Base-by-base conservation (phyloP, 2,888 invertebrate genomes). In the Pseudococcus jackbeardsleyi region DNA sequence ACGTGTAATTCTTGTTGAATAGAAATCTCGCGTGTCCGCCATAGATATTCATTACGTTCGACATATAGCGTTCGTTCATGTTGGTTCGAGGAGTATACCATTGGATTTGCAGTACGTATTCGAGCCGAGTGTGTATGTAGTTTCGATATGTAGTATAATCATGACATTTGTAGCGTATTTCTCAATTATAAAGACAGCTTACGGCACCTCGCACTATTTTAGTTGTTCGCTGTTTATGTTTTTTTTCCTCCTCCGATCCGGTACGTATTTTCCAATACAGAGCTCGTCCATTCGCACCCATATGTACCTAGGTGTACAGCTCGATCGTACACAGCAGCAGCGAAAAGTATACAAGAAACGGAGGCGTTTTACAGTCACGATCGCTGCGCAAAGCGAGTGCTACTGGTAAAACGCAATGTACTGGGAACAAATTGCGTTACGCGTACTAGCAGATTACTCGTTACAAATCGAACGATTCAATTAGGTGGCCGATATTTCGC, bases 1-100 rank as follows among this genome's bases (percentile, higher is more conserved):
- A 85, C 33, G 39, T 85, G 85, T 85, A 54, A 50, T 85, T 26
- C 54, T 84, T 48, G 59, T 85, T 26, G 54, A 59, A 85, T 85
- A 59, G 59, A 50, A 48, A 85, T 85, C 85, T 85, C 85, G 85
- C 85, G 85, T 85, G 85, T 85, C 33, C 59, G 85, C 26, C 50
- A 85, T 48, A 85, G 85, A 54, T 85, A 85, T 85, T 85, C 85
- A 85, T 85, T 85, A 85, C 48, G 33, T 85, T 85, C 85, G 85
- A 85, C 85, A 59, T n/a, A 9, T 33, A 85, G 59, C 59, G 54
- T 84, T 84, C 42, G 42, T 42, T 42, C 42, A 5, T 2, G 84
- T 12, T n/a, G 46, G 33, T 46, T 84, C 50, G 68, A 22, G 68
- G n/a, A 54, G 54, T 50, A 15, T 15, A n/a, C n/a, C n/a, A n/a